Conservation (phyloP, 2,113 vertebrate species). For the Ammodytes marinus region DNA sequence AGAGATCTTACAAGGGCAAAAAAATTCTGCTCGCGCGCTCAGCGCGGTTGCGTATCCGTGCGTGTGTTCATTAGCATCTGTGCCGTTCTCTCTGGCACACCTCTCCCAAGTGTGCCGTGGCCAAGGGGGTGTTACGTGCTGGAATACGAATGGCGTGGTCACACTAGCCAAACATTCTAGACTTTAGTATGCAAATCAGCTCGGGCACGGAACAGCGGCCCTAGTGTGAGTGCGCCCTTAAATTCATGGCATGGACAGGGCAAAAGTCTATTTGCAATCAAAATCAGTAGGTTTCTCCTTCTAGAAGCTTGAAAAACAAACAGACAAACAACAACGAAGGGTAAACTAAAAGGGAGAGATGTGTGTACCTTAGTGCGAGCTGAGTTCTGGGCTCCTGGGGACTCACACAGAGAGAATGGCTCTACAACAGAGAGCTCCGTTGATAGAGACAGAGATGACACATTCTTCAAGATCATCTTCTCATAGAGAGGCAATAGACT, state of each 20-base stretch:
- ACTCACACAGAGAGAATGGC: conserved; percentile 87
- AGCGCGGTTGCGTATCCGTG: too few relatives aligned
- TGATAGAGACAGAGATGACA: conserved; percentile 84
- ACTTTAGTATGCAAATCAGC: too few relatives aligned
- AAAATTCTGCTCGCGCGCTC: too few relatives aligned
- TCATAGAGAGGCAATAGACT: conserved; percentile 79
- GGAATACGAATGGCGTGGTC: too few relatives aligned
- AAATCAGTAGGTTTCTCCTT: background rate
- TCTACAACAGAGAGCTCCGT: conserved; percentile 77
- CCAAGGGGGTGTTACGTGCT: too few relatives aligned
- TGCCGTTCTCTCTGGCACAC: too few relatives aligned
- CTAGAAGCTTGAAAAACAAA: background rate
- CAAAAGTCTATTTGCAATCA: background rate
- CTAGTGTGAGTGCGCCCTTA: background rate
- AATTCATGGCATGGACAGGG: background rate
- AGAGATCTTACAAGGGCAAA: too few relatives aligned
- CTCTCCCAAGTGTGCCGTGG: too few relatives aligned
- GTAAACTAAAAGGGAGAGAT: background rate
- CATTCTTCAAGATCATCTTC: conserved; percentile 86
- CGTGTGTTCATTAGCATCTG: too few relatives aligned
- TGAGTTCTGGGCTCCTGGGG: conserved; percentile 29
- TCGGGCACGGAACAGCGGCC: too few relatives aligned
- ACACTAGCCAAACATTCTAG: too few relatives aligned
- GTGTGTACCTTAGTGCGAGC: conserved; percentile 74
- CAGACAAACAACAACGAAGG: background rate